Base-by-base conservation (phyloP, 2,113 vertebrate genomes). In the Gadus chalcogrammus region DNA sequence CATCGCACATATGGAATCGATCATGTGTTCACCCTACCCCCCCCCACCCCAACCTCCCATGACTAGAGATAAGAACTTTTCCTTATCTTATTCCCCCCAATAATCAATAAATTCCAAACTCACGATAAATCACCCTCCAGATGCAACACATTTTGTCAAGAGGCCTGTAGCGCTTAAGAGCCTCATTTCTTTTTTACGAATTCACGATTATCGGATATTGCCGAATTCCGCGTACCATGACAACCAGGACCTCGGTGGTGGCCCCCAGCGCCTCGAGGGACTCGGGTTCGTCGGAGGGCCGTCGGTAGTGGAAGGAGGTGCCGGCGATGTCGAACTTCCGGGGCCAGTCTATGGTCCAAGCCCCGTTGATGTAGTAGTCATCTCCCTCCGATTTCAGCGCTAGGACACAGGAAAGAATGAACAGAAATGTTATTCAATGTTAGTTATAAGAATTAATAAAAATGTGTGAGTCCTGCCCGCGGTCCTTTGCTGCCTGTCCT, bases 301-400 rank as follows among this genome's bases (percentile, higher is more conserved):
- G 95, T 91, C 93, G 96, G 88, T 99, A 99, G 89, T 97, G 94
- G 88, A 99, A 98, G 67, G 96, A 92, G 69, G 97, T 98, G 48
- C 95, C 96, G 64, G 95, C 94, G 55, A 99, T 94, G 90, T 98
- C 95, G 80, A 99, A 99, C 88, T 98, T 99, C 80, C 96, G 92
- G 75, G 97, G 97, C 97, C 97, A 99, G 89, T 99, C 97, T 75
- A 99, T 99, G 88, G 97, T 99, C 97, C 97, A 99, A 55, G 96
- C 97, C 73, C 97, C 97, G 78, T 99, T 99, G 89, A 99, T 97
- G 88, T 97, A 98, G 87, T 97, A 99, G 88, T 99, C 94, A 78
- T 97, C 95, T 1, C 84, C 93, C 87, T 98, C 95, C 22, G 97
- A 95, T 90, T 99, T 99, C 87, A 99, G 85, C 83, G 97, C 96